phyloP scores from a whole-genome alignment of 2,888 invertebrate genomes.

The Agriopis leucophaearia region DNA sequence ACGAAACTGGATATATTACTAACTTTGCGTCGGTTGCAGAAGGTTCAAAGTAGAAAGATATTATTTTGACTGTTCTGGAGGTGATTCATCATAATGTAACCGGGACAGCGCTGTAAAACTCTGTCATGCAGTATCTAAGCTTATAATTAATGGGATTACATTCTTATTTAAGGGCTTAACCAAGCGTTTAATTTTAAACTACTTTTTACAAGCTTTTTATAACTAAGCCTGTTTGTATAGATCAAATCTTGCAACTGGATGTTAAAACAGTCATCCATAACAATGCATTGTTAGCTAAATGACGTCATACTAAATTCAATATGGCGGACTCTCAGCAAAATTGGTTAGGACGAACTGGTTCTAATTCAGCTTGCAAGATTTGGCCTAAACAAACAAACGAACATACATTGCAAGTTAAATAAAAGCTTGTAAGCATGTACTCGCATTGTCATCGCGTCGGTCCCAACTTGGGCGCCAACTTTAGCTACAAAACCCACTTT shows the following conservation, averaged over 20 bases:
- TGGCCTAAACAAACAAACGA: no score
- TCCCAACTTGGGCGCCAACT: slow-evolving; percentile 21
- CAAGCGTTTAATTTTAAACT: not conserved
- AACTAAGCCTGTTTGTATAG: no score
- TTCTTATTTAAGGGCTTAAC: not conserved
- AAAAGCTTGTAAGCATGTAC: no score
- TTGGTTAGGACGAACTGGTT: no score
- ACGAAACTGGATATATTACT: slow-evolving; percentile 2
- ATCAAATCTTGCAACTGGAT: no score
- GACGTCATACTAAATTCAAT: no score
- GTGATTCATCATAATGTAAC: slow-evolving; percentile 36
- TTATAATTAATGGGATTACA: not conserved
- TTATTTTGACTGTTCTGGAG: slow-evolving; percentile 19
- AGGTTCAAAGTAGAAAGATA: slow-evolving; percentile 23
- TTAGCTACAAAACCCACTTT: not conserved
- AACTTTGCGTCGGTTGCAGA: slow-evolving; percentile 12
- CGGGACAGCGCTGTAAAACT: slow-evolving; percentile 14
- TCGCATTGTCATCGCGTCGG: not conserved
- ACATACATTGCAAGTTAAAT: no score
- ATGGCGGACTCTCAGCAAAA: no score
- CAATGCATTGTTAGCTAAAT: no score
- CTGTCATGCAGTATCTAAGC: slow-evolving; percentile 9
- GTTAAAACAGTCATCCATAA: no score
- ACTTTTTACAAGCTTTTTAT: no score
- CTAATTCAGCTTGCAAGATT: no score